Base-by-base conservation (phyloP, 2,888 invertebrate species). In the Lasioglossum morio region DNA sequence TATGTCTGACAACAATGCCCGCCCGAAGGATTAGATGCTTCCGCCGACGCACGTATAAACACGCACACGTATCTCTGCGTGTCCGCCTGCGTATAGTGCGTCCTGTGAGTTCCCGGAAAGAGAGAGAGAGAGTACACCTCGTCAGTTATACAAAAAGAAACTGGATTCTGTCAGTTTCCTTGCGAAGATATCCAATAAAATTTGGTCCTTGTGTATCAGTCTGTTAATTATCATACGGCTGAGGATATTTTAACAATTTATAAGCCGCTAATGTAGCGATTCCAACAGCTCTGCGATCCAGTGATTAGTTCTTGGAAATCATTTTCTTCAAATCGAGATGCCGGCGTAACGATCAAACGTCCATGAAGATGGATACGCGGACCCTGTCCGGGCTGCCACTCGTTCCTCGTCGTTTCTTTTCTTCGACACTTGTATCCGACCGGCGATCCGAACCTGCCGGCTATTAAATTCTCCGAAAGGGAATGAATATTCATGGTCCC, bases 1-100 rank as follows among this genome's bases (percentile, higher is more conserved):
- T 95, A 94, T 95, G 94, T 94, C 94, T 91, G 94, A 94, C 94
- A 94, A 94, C 93, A 94, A 94, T 93, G 92, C 92, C 87, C 91
- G 84, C 88, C 91, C 93, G 93, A 94, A 93, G 93, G 93, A 94
- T 94, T 94, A 94, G 94, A 94, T 91, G 92, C 93, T 92, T 93
- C 93, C 93, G 92, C 82, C 77, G 75, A 78, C 74, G 70, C 87
- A 72, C 88, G 84, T 84, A 85, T 79, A 87, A 82, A 88, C 85
- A 82, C 84, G 84, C 80, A 84, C 77, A 80, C 40, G 57, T 30
- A 66, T 74, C 57, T n/a, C 4, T 57, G 53, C 46, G 53, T 40
- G 30, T 43, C 19, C 27, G 40, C 46, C n/a, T 57, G n/a, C 57
- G n/a, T 57, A 57, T n/a, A 57, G n/a, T n/a, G 57, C n/a, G n/a